Percentiles rank a stretch among this genome's conserved stretches.
Evolutionary conservation across 2,113 vertebrate species (phyloP).

Genomic region (Pheucticus melanocephalus): DNA sequence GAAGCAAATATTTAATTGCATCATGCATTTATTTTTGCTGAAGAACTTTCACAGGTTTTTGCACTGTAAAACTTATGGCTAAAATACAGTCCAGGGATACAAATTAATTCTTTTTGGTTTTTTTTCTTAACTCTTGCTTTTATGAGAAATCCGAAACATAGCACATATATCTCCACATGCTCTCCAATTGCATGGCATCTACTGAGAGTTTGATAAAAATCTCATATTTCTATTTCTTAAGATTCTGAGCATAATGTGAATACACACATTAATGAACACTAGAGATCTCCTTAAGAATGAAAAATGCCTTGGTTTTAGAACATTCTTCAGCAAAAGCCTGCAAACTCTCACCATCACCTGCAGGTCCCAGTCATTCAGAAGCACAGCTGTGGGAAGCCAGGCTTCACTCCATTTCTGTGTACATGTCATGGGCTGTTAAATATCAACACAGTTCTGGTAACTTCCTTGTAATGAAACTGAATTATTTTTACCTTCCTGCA

Average conservation of each 20-base stretch:
- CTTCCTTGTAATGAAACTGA: background rate
- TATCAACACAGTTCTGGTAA: background rate
- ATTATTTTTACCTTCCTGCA: background rate
- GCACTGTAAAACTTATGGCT: accelerated
- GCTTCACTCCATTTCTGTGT: background rate
- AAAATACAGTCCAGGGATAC: background rate
- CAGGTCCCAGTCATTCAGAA: background rate
- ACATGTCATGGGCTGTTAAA: background rate
- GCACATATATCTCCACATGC: accelerated
- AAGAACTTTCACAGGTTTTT: background rate
- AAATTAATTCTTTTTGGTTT: accelerated
- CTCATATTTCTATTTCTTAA: background rate
- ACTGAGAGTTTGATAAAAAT: background rate
- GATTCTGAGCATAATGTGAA: background rate
- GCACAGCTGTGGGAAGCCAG: background rate
- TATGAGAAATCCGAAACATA: background rate
- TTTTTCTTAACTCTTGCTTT: background rate
- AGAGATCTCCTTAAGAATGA: background rate
- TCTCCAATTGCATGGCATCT: background rate
- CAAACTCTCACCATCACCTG: background rate
- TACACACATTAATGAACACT: background rate
- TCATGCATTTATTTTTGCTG: background rate
- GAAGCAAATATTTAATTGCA: background rate
- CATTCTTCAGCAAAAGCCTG: background rate
- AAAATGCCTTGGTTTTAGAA: background rate